phyloP scores from a whole-genome alignment of 2,888 invertebrate species.

The Xiphydria camelus region DNA sequence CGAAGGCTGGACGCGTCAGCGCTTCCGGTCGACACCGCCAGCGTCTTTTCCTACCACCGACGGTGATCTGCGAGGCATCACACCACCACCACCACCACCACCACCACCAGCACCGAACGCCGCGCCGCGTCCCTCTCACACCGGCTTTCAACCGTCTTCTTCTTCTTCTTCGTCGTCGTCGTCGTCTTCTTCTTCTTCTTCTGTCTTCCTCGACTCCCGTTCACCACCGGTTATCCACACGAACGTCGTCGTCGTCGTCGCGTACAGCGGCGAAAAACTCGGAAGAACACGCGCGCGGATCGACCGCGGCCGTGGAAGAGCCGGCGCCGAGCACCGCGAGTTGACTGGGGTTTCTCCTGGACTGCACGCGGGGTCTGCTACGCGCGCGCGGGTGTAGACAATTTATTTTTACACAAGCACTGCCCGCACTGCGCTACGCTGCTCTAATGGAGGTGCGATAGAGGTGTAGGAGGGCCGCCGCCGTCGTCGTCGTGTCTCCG shows the following conservation, averaged over 20 bases:
- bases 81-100: slow-evolving; percentile 25
- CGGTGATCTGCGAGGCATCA: slow-evolving; percentile 45
- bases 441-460: too few species aligned
- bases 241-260: too few species aligned
- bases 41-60: slow-evolving; percentile 23
- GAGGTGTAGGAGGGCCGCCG: too few species aligned
- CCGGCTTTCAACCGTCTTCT: slow-evolving; percentile 8
- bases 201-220: not conserved
- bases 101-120: slow-evolving; percentile 7
- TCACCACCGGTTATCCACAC: too few species aligned
- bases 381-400: too few species aligned
- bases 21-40: slow-evolving; percentile 36
- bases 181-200: not conserved
- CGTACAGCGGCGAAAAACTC: too few species aligned
- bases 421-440: not conserved
- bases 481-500: too few species aligned
- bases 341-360: too few species aligned
- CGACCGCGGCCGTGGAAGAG: too few species aligned
- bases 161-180: slow-evolving; percentile 10
- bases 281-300: too few species aligned
- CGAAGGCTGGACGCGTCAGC: slow-evolving; percentile 53
- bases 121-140: slow-evolving; percentile 6
- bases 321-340: too few species aligned
- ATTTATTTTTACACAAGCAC: slow-evolving; percentile 1
- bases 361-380: too few species aligned